Percentiles rank a stretch among this genome's conserved stretches.
Conservation (phyloP, 2,113 vertebrate genomes). For the Mobula birostris region DNA sequence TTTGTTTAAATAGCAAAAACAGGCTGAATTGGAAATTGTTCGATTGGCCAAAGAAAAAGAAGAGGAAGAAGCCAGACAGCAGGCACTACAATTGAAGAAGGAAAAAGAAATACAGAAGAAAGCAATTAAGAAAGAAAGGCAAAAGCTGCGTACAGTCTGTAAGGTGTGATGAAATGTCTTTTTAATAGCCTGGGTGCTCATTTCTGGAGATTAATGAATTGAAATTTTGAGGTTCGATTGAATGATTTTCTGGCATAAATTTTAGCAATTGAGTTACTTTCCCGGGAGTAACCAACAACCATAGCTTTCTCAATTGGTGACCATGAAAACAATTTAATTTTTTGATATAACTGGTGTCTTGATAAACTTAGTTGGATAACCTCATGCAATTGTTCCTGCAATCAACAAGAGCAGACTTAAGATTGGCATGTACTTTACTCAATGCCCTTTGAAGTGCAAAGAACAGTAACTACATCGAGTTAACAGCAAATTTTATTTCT, state of each 20-base stretch:
- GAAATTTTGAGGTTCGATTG: too few species aligned
- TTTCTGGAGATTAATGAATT: not conserved
- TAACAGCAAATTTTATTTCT: not conserved
- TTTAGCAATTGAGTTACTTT: not conserved
- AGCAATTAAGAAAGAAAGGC: constrained; percentile 93
- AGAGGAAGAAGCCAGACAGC: constrained; percentile 84
- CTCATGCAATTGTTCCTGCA: not conserved
- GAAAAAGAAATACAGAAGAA: constrained; percentile 98
- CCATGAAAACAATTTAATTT: not conserved
- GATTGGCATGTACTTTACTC: not conserved
- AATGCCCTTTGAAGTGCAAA: not conserved
- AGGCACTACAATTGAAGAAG: constrained; percentile 78
- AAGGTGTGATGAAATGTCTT: constrained; percentile 61
- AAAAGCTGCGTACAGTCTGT: constrained; percentile 89
- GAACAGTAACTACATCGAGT: not conserved
- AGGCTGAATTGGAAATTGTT: constrained; percentile 80
- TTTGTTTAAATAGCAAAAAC: constrained; percentile 65
- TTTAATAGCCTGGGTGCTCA: not conserved
- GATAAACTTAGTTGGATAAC: not conserved
- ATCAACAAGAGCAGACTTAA: not conserved
- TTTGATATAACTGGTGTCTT: not conserved
- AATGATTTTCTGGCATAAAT: not conserved
- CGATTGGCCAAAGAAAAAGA: constrained; percentile 86
- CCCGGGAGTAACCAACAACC: not conserved
- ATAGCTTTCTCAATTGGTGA: not conserved